Evolutionary conservation across 2,888 invertebrate genomes (phyloP), one percentile per base, ranked within the genome.

Genomic region (Drosophila austrosaltans): DNA sequence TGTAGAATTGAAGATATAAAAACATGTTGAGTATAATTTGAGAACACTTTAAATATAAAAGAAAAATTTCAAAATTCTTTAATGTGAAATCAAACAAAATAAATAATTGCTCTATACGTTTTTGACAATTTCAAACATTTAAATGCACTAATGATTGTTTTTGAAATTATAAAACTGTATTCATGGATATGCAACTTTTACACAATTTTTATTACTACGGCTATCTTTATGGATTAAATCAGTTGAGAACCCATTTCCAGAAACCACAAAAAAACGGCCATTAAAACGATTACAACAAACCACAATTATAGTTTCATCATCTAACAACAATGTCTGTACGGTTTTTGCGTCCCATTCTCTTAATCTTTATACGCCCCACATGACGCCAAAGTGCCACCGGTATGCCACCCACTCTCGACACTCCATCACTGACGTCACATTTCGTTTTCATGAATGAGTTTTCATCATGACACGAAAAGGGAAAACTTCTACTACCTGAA

Each of bases 381-480:
- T 57, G 57, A 57, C 57, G 57, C 57, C 36, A 22, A 32, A 22
- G 2, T 12, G 54, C 54, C 54, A 54, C 54, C 30, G 2, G 16
- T 12, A 1, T 32, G 4, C 32, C 1, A 56, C 12, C 22, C 36
- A 22, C 42, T 32, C 5, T 7, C 36, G 10, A 25, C 36, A 44
- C 44, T 25, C 48, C 32, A 28, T 22, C 8, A 32, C 16, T 73
- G 74, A 72, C 71, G 71, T 72, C 71, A 72, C 48, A 73, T 73
- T 75, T 73, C 75, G 56, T 22, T 59, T 68, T 73, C 42, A 73
- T 83, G 79, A 83, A 78, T 81, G 84, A 60, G 44, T 69, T 64
- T 66, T 67, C 65, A 71, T 59, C 77, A 72, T 10, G 20, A 40
- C 32, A 63, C 12, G 22, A 56, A 59, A 40, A 12, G 36, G 32